These are phyloP conservation scores for Rutilus rutilus DNA, from an alignment of 2,113 vertebrate species.

Conservation along the genomic window DNA sequence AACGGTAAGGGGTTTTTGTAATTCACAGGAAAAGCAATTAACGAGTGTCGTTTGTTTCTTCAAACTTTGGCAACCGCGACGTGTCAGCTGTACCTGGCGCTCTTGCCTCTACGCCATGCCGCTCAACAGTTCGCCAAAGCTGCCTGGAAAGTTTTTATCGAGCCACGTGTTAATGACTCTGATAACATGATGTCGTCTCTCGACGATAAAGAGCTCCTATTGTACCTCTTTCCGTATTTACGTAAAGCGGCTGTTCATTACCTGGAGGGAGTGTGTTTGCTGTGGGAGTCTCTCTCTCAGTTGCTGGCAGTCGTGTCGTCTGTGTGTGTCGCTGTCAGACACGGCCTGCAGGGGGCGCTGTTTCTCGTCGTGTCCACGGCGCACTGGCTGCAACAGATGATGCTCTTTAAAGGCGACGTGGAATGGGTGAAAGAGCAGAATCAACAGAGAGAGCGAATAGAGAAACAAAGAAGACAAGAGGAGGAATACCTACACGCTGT, in stretches of 20 bases:
- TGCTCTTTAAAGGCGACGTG: constrained; percentile 69
- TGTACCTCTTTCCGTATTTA: accelerated
- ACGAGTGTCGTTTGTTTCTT: constrained; percentile 73
- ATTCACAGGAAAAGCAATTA: constrained; percentile 71
- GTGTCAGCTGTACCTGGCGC: constrained; percentile 74
- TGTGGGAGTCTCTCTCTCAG: constrained; percentile 67
- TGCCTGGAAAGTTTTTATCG: background rate
- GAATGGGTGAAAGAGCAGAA: constrained; percentile 70
- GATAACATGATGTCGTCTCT: background rate
- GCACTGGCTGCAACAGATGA: constrained; percentile 67
- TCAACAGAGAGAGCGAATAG: constrained; percentile 63
- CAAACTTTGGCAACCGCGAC: constrained; percentile 70
- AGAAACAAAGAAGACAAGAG: constrained; percentile 67
- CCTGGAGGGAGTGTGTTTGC: constrained; percentile 68
- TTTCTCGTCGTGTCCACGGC: constrained; percentile 67
- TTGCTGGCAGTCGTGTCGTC: constrained; percentile 65
- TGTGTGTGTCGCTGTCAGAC: constrained; percentile 65
- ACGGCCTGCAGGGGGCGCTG: constrained; percentile 67
- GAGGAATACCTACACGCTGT: constrained; percentile 62
- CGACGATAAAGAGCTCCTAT: constrained; percentile 10
- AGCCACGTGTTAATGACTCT: background rate
- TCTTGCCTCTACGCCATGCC: constrained; percentile 69
- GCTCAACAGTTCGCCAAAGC: constrained; percentile 62
- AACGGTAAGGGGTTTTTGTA: constrained; percentile 52
- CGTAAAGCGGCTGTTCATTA: constrained; percentile 60